Conservation (phyloP, 2,888 invertebrate genomes). For the Phoenoteleia sp. region DNA sequence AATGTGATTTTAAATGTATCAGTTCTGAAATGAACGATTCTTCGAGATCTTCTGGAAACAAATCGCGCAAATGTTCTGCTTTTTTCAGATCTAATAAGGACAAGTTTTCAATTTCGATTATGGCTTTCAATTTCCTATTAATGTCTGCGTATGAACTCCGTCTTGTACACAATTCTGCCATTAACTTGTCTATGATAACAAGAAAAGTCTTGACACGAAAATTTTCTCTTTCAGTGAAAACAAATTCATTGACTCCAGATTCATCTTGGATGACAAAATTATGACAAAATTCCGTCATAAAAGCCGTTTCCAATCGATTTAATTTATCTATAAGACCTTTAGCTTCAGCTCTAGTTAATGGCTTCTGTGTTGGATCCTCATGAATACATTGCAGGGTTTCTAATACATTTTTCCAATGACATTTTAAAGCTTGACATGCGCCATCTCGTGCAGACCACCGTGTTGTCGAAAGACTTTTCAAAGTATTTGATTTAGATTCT, state of each 20-base stretch:
- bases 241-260: not conserved
- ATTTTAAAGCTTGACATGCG: too few species aligned
- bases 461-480: slow-evolving; percentile 44
- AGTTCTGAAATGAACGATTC: slow-evolving; percentile 5
- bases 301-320: slow-evolving; percentile 26
- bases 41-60: slow-evolving; percentile 25
- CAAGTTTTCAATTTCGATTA: slow-evolving; percentile 22
- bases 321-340: slow-evolving; percentile 14
- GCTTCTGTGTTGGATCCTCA: too few species aligned
- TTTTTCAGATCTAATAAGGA: slow-evolving; percentile 17
- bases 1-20: slow-evolving; percentile 31
- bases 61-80: slow-evolving; percentile 18
- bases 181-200: slow-evolving; percentile 3
- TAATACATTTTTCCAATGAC: too few species aligned
- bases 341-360: too few species aligned
- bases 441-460: too few species aligned
- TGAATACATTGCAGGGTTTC: too few species aligned
- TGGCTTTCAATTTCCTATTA: slow-evolving; percentile 38
- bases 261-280: too few species aligned
- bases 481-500: not conserved
- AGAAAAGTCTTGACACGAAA: slow-evolving; percentile 10
- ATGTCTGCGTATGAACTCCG: slow-evolving; percentile 2
- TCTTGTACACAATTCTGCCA: slow-evolving; percentile 5
- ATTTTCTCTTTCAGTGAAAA: slow-evolving; percentile 7
- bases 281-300: too few species aligned